These are phyloP conservation scores for Montipora efflorescens DNA, from an alignment of 64 coral and sea anemone genomes.

Conservation along the genomic window DNA sequence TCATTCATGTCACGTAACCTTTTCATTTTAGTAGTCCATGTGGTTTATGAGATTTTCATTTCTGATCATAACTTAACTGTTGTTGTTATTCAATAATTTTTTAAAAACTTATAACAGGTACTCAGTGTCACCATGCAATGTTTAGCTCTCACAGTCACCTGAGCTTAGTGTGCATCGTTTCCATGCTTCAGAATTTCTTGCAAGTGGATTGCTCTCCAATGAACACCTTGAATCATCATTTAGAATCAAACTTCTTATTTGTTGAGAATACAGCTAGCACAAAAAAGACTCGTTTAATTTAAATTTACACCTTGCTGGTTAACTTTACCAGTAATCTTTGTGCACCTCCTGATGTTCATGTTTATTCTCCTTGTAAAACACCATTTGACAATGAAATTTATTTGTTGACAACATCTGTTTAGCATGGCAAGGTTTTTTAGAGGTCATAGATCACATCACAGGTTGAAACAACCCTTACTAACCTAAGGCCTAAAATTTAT, in stretches of 20 bases:
- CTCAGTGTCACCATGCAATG: not conserved
- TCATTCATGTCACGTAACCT: too few species aligned
- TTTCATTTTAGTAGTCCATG: too few species aligned
- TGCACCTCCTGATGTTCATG: not conserved
- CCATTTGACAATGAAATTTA: too few species aligned
- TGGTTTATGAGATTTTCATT: too few species aligned
- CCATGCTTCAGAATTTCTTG: conserved; percentile 31
- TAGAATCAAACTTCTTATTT: not conserved
- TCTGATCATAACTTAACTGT: too few species aligned
- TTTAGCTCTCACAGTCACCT: conserved; percentile 24
- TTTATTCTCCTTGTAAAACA: not conserved
- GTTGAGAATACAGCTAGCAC: conserved; percentile 5
- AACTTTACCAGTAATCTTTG: not conserved
- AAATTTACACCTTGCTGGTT: conserved; percentile 1
- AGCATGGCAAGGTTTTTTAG: too few species aligned
- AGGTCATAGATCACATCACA: too few species aligned
- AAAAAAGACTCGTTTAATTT: not conserved
- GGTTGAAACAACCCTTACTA: too few species aligned
- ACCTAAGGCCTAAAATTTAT: too few species aligned
- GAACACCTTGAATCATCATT: not conserved
- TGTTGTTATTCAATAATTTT: too few species aligned
- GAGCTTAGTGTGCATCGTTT: conserved; percentile 16
- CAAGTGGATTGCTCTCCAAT: not conserved
- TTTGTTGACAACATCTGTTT: too few species aligned
- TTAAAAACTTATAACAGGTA: not conserved